Base-by-base conservation (phyloP, 1,140 invertebrate genomes). In the Lucilia cuprina region DNA sequence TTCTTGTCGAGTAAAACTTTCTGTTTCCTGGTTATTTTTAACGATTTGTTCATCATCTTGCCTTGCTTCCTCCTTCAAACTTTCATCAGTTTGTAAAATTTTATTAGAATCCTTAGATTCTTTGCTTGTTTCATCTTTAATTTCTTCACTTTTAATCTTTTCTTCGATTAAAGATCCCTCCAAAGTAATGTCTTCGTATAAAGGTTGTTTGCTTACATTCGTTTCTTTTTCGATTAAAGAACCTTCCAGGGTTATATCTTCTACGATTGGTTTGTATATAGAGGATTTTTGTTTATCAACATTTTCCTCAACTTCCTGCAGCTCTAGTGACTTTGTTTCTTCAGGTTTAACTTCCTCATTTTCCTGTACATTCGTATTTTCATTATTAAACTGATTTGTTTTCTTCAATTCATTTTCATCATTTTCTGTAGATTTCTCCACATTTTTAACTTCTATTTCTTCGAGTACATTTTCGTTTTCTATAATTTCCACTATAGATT, bases 231-330 rank as follows among this genome's bases (percentile, higher is more conserved):
- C 75, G 3, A 80, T 21, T 50, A 80, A 49, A 25, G 77, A 80
- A 50, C 77, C 41, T 80, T 80, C 77, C 8, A 80, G 13, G 41
- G 77, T 80, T 19, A 80, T 80, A 50, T 80, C 77, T 80, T 80
- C 77, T 25, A 19, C 47, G 34, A 80, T 80, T 50, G 77, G 77
- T 25, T 80, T 80, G 47, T 80, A 80, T 50, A 21, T 12, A 21
- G 5, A 7, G 8, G 65, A 70, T 10, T 70, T 70, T 70, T 21
- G 65, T 7, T 70, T 9, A 19, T 70, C 65, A 21, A 9, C 9
- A 47, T 41, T 21, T 7, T 78, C 75, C 75, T n/a, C 14, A 4
- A 55, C 12, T 55, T 55, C 17, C 50, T 12, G 13, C 4, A 17
- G 8, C 8, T 55, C 50, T 14, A 17, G 12, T 8, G 50, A 55